Conservation (phyloP, 2,113 vertebrate genomes). For the Hyaena hyaena region DNA sequence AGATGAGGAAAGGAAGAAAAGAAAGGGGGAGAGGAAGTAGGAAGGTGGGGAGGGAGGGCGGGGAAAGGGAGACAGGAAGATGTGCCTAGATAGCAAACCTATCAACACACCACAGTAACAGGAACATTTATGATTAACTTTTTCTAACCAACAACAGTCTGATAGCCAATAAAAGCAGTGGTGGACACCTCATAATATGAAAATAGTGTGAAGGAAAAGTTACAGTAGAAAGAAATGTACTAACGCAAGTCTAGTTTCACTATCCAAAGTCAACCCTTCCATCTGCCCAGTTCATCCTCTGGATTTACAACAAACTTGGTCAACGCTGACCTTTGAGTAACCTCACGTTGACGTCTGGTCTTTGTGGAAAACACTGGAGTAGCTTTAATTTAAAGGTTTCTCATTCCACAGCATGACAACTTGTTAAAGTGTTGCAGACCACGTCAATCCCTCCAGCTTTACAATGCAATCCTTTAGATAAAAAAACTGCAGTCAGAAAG, state of each 20-base stretch:
- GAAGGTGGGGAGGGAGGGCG: neutral
- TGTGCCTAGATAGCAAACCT: neutral
- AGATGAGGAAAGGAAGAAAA: neutral
- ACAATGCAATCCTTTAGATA: conserved; percentile 71
- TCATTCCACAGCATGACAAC: conserved; percentile 63
- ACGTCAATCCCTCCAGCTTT: conserved; percentile 72
- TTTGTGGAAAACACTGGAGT: conserved; percentile 28
- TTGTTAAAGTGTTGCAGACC: conserved; percentile 75
- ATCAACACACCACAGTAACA: conserved; percentile 23
- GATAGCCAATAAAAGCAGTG: conserved; percentile 62
- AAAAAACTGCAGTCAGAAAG: conserved; percentile 73
- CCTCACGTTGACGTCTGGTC: conserved; percentile 23
- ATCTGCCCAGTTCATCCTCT: conserved; percentile 23
- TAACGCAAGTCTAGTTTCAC: conserved; percentile 63
- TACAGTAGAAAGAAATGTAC: conserved; percentile 39
- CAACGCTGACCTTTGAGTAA: conserved; percentile 55
- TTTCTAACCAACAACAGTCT: conserved; percentile 62
- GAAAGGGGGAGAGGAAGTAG: too few species aligned
- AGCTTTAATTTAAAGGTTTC: conserved; percentile 71
- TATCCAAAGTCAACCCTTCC: conserved; percentile 68
- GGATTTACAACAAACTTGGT: conserved; percentile 59
- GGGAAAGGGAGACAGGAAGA: neutral
- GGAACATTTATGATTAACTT: neutral
- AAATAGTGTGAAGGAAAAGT: conserved; percentile 71
- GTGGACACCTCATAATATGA: conserved; percentile 24